Evolutionary conservation across 2,113 vertebrate species (phyloP).

Genomic region (Illadopsis cleaveri): DNA sequence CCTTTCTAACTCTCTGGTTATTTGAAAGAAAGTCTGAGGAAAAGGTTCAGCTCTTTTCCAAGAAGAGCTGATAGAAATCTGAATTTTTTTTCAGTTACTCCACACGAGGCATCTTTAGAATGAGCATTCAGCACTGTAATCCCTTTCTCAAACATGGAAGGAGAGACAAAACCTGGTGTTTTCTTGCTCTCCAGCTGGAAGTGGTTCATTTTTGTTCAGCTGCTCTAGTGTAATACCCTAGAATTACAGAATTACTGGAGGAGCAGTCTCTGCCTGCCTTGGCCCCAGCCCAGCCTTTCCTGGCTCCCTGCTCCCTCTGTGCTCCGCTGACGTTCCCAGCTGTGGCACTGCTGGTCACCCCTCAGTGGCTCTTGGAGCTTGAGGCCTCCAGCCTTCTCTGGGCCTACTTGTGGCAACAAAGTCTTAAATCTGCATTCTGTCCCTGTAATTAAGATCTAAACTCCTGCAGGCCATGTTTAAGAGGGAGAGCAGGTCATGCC

Average conservation of each 20-base stretch:
- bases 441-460: background rate
- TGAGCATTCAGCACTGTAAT: fast-evolving
- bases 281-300: conserved; percentile 5
- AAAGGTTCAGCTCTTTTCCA: background rate
- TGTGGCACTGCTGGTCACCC: background rate
- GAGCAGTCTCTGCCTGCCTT: background rate
- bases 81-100: background rate
- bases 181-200: background rate
- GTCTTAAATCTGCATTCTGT: conserved; percentile 6
- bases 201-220: background rate
- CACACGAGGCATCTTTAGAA: background rate
- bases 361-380: background rate
- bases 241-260: background rate
- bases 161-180: background rate
- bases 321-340: background rate
- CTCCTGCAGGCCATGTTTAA: fast-evolving
- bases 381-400: background rate
- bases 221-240: background rate
- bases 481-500: background rate
- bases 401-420: background rate
- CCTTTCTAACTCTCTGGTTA: background rate
- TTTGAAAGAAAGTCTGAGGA: background rate
- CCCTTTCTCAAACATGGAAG: background rate
- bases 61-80: background rate
- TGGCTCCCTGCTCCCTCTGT: background rate